Evolutionary conservation across 2,888 invertebrate genomes (phyloP).

Genomic region (Synanthedon formicaeformis): DNA sequence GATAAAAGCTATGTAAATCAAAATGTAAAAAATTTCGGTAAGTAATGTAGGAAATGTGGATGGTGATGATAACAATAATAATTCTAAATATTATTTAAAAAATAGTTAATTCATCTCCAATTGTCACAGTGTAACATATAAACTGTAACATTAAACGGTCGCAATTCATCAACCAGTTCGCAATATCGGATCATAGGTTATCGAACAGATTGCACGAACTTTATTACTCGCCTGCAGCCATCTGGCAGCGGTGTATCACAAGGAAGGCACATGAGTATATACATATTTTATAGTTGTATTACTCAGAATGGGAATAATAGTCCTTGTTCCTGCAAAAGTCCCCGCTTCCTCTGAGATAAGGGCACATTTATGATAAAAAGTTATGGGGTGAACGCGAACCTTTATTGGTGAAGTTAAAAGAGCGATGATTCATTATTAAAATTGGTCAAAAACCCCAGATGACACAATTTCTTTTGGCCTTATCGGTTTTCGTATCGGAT

Average conservation of each 20-base stretch:
- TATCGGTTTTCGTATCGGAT: too few species aligned
- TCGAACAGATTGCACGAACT: constrained; percentile 26
- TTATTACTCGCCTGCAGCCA: constrained; percentile 18
- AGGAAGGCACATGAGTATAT: constrained; percentile 12
- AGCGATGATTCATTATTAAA: constrained; percentile 3
- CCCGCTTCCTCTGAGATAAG: constrained; percentile 9
- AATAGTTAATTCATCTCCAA: neutral
- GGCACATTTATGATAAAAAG: neutral
- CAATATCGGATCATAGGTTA: constrained; percentile 36
- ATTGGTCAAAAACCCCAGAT: constrained; percentile 3
- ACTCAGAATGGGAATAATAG: constrained; percentile 8
- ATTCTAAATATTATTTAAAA: too few species aligned
- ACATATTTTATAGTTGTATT: constrained; percentile 3
- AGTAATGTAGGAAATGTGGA: too few species aligned
- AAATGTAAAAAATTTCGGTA: too few species aligned
- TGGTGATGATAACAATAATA: too few species aligned
- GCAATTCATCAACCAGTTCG: constrained; percentile 23
- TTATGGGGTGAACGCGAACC: neutral
- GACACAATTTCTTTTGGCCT: neutral
- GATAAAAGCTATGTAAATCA: too few species aligned
- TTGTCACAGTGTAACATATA: neutral
- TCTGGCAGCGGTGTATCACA: constrained; percentile 16
- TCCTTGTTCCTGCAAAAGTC: constrained; percentile 8
- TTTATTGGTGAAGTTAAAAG: neutral
- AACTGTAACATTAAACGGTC: constrained; percentile 19